Evolutionary conservation across 2,113 vertebrate species (phyloP), one percentile per base, ranked within the genome.

Genomic region (Phocoena phocoena): DNA sequence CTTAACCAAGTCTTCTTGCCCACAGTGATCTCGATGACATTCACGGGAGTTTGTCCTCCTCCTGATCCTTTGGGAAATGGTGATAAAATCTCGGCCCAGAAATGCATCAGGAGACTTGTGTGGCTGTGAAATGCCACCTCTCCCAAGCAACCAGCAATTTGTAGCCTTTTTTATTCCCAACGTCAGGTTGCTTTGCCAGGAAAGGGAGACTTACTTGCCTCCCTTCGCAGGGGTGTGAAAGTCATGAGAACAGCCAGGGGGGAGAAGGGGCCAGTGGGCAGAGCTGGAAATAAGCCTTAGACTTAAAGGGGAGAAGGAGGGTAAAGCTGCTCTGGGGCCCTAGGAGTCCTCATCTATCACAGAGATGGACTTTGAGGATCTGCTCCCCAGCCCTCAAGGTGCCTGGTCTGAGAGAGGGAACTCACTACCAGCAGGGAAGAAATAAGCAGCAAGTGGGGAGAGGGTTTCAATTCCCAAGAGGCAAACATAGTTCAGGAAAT

Each of bases 131-230:
- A 71, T 5, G 71, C 44, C 33, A 41, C 44, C 44, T 77, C 36
- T 58, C 76, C 14, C 1, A 4, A 84, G 85, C 15, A 92, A 41
- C 55, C 58, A 90, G 41, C 23, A 74, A 68, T 88, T 62, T 90
- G 15, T 88, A 87, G 68, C 3, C 47, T 94, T 44, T 47, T 31
- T 74, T 96, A 88, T 58, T 33, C 77, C n/a, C 80, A 77, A 92
- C 50, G 58, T 65, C 38, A 96, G 38, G 13, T 77, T 89, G 50
- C 87, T 98, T 89, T 96, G 65, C 67, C 83, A 74, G 71, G n/a
- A 71, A 47, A 88, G 65, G 28, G 62, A 88, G 33, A 74, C 44
- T 80, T 23, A 5, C 31, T 21, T 63, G 31, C 26, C 17, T 88
- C 88, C 84, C 81, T 92, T 91, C 74, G 44, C 58, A 94, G 8